phyloP scores from a whole-genome alignment of 2,888 invertebrate genomes.

The Platynereis dumerilii region DNA sequence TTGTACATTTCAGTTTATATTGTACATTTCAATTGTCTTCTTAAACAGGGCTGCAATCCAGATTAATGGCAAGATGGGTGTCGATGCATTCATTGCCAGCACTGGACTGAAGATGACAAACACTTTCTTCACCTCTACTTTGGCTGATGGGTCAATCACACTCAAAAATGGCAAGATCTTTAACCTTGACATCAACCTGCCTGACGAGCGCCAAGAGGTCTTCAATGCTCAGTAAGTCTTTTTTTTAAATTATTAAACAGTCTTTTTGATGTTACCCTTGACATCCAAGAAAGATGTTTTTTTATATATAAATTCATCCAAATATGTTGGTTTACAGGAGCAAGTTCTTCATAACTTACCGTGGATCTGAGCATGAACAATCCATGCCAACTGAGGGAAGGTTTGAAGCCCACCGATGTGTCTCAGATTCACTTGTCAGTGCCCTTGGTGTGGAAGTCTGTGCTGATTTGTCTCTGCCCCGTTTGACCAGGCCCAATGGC shows the following conservation, averaged over 20 bases:
- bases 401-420: constrained; percentile 66
- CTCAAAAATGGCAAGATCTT: constrained; percentile 74
- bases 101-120: constrained; percentile 85
- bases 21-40: no score
- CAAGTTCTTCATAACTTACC: constrained; percentile 52
- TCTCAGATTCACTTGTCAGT: constrained; percentile 69
- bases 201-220: constrained; percentile 84
- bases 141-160: constrained; percentile 76
- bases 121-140: constrained; percentile 83
- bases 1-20: no score
- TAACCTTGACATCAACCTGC: constrained; percentile 79
- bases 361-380: constrained; percentile 70
- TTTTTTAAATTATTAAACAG: no score
- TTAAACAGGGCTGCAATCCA: constrained; percentile 78
- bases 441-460: constrained; percentile 86
- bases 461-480: constrained; percentile 71
- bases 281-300: no score
- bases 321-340: constrained; percentile 51
- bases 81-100: constrained; percentile 79
- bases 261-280: no score
- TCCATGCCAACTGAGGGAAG: constrained; percentile 71
- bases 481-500: constrained; percentile 70
- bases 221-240: constrained; percentile 71
- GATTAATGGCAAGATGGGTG: constrained; percentile 82
- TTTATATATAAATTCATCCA: no score